These are phyloP conservation scores for Ptilodon capucinus DNA, from an alignment of 2,888 invertebrate genomes.

Conservation along the genomic window DNA sequence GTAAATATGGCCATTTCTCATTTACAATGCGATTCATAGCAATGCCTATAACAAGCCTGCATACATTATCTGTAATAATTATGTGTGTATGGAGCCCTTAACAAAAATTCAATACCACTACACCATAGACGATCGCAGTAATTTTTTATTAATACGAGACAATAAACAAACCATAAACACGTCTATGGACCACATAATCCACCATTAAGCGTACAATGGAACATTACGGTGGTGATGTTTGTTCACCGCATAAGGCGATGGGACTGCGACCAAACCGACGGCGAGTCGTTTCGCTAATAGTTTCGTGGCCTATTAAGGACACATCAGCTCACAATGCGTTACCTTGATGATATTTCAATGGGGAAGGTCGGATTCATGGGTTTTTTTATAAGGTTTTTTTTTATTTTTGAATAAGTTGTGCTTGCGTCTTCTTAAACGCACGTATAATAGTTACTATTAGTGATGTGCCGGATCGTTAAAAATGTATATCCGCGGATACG, in stretches of 20 bases:
- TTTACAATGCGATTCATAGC: too few relatives aligned
- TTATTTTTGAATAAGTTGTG: not conserved
- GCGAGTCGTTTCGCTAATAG: not conserved
- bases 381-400: too few relatives aligned
- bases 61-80: too few relatives aligned
- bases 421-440: too few relatives aligned
- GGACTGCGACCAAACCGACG: not conserved
- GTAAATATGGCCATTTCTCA: too few relatives aligned
- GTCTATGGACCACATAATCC: slow-evolving; percentile 11
- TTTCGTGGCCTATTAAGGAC: not conserved
- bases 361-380: slow-evolving; percentile 6
- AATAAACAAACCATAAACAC: not conserved
- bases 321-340: slow-evolving; percentile 3
- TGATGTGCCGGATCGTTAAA: too few relatives aligned
- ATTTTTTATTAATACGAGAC: not conserved
- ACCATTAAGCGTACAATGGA: slow-evolving; percentile 14
- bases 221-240: slow-evolving; percentile 13
- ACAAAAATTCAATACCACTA: too few relatives aligned
- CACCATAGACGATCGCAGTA: too few relatives aligned
- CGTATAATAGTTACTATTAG: too few relatives aligned
- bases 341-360: not conserved
- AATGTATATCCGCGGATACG: too few relatives aligned
- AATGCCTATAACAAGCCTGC: too few relatives aligned
- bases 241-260: not conserved
- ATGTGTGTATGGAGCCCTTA: too few relatives aligned